These are phyloP conservation scores for Patella ulyssiponensis DNA, from an alignment of 2,888 invertebrate genomes.

Conservation along the genomic window DNA sequence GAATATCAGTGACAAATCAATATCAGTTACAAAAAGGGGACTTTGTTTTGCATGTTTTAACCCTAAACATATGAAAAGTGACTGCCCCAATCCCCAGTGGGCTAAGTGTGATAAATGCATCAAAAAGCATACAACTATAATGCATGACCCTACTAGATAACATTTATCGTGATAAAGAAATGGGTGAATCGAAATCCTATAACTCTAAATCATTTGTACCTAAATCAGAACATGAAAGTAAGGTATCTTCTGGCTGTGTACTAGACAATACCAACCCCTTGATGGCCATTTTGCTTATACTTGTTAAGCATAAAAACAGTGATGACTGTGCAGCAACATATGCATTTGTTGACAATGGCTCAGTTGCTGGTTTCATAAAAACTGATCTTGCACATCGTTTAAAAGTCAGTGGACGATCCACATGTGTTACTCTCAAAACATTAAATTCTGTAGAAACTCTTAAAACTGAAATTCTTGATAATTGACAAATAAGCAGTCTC, in stretches of 20 bases:
- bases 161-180: background rate
- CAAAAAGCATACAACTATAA: background rate
- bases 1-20: background rate
- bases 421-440: background rate
- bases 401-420: background rate
- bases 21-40: background rate
- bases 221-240: background rate
- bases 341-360: constrained; percentile 4
- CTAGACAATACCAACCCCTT: background rate
- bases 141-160: background rate
- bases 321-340: background rate
- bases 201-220: background rate
- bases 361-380: background rate
- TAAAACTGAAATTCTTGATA: constrained; percentile 3
- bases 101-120: background rate
- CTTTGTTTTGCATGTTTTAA: background rate
- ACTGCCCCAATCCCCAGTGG: background rate
- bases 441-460: background rate
- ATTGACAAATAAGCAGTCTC: background rate
- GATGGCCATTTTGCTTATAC: background rate
- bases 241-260: background rate
- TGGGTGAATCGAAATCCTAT: background rate
- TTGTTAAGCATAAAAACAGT: background rate
- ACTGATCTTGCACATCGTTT: background rate
- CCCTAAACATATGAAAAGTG: background rate